Conservation (phyloP, 2,113 vertebrate species). For the Dermatemys mawii region DNA sequence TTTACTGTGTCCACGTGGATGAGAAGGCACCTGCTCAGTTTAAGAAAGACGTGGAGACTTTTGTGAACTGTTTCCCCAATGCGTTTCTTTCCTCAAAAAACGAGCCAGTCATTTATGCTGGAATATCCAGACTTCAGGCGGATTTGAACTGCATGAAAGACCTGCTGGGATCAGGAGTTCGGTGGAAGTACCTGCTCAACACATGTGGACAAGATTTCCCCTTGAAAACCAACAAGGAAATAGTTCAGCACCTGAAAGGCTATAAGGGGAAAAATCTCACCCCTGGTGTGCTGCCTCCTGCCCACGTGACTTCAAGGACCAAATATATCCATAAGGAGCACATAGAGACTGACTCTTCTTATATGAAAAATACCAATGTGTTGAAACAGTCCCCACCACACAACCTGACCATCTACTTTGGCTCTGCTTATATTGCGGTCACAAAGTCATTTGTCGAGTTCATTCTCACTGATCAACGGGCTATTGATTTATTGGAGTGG, state of each 20-base stretch:
- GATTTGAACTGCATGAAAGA: constrained; percentile 76
- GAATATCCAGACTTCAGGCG: constrained; percentile 75
- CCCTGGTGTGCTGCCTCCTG: constrained; percentile 67
- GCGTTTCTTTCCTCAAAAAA: constrained; percentile 66
- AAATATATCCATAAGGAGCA: constrained; percentile 57
- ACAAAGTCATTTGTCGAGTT: constrained; percentile 73
- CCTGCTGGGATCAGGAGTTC: constrained; percentile 12
- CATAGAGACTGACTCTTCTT: not conserved
- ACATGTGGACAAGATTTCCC: constrained; percentile 80
- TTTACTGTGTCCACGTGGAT: constrained; percentile 79
- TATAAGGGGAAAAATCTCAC: constrained; percentile 76
- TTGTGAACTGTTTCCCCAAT: constrained; percentile 73
- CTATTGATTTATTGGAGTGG: constrained; percentile 73
- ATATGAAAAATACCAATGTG: constrained; percentile 21
- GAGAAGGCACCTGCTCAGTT: constrained; percentile 44
- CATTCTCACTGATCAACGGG: constrained; percentile 63
- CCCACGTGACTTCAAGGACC: constrained; percentile 22
- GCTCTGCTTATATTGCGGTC: constrained; percentile 77
- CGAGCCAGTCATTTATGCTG: constrained; percentile 72
- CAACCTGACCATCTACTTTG: constrained; percentile 76
- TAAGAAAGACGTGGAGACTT: not conserved
- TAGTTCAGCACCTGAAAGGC: constrained; percentile 63
- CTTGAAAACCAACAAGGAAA: constrained; percentile 75
- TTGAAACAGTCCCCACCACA: constrained; percentile 72
- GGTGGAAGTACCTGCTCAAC: constrained; percentile 74